A percentile compares a stretch with the other conserved stretches of the same genome.
phyloP scores from a whole-genome alignment of 2,797 vertebrate species.

The Malurus leucopterus region DNA sequence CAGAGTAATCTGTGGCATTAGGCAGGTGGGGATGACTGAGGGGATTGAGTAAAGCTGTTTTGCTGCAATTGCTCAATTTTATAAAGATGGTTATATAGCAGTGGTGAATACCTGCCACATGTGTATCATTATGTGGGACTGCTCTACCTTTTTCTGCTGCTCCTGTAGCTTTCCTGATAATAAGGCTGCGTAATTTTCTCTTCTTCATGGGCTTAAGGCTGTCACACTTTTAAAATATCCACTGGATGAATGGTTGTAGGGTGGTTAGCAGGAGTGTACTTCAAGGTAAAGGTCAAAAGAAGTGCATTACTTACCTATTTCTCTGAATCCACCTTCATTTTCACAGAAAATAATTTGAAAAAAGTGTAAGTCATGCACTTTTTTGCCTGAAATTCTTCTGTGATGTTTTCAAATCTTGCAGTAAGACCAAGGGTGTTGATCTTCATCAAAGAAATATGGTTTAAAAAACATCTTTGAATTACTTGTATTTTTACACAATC shows the following conservation, averaged over 20 bases:
- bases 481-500: background rate
- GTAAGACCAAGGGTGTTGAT: background rate
- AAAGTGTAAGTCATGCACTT: background rate
- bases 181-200: background rate
- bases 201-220: background rate
- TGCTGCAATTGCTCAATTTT: background rate
- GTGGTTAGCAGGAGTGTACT: background rate
- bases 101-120: accelerated
- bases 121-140: background rate
- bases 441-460: background rate
- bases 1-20: background rate
- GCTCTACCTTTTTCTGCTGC: background rate
- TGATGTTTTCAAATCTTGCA: background rate
- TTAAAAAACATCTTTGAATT: background rate
- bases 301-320: background rate
- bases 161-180: background rate
- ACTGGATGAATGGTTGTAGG: too few species aligned
- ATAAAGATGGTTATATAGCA: background rate
- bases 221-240: background rate
- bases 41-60: background rate
- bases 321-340: background rate
- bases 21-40: background rate
- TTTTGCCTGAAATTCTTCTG: background rate
- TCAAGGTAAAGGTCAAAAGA: background rate
- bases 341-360: background rate